phyloP scores from a whole-genome alignment of 2,797 vertebrate species.

The Chlorospingus semifuscus region DNA sequence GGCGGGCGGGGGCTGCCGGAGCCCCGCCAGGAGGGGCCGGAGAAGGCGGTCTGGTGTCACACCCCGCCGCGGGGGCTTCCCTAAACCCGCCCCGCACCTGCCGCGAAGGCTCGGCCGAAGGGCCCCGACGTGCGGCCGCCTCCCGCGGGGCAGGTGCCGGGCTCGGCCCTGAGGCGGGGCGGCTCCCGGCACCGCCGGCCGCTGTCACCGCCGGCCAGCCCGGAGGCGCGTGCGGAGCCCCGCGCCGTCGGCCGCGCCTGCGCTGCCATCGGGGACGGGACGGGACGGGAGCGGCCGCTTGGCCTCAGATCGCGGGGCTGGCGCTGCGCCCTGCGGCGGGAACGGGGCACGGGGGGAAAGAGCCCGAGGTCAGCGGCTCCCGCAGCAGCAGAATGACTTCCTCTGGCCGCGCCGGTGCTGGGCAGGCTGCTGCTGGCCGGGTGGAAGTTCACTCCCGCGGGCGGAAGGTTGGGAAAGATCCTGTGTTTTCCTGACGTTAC shows the following conservation, averaged over 20 bases:
- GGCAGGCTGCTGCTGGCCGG: rapidly evolving
- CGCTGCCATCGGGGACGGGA: not conserved
- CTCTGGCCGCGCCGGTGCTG: not conserved
- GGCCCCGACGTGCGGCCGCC: not conserved
- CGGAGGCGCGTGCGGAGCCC: not conserved
- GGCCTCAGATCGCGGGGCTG: rapidly evolving
- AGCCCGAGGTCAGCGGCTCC: conserved; percentile 54
- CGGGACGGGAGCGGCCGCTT: rapidly evolving
- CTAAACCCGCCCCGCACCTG: not conserved
- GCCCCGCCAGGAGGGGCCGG: not conserved
- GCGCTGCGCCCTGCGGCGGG: not conserved
- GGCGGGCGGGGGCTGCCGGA: not conserved
- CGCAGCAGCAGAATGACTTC: not conserved
- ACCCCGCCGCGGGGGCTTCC: not conserved
- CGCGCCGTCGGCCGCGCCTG: not conserved
- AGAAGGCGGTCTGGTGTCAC: not conserved
- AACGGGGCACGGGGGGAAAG: not conserved
- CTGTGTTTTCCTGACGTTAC: not conserved
- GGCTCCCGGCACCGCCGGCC: not conserved
- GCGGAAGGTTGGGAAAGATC: not conserved
- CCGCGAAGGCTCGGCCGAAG: not conserved
- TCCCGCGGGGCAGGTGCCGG: not conserved
- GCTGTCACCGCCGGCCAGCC: not conserved
- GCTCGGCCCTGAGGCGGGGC: not conserved
- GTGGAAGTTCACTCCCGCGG: not conserved